Evolutionary conservation across 2,888 invertebrate genomes (phyloP), one percentile per base, ranked within the genome.

Genomic region (Phortica magna): DNA sequence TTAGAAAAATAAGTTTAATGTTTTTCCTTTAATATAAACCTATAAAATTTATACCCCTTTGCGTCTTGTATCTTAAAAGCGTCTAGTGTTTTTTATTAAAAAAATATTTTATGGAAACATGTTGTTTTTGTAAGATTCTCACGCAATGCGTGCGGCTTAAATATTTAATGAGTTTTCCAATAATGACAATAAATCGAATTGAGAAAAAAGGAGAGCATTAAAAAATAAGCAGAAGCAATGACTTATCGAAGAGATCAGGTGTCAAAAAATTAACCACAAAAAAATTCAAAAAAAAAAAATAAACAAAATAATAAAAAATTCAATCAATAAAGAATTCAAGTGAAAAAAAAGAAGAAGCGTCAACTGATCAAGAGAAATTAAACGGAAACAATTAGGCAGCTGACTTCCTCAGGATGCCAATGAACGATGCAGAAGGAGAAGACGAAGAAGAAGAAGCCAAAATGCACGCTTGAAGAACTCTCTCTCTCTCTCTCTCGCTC

Each of bases 311-410:
- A 31, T 53, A 78, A 73, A 57, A 65, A 75, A 67, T 48, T 48
- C 10, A n/a, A 53, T 61, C 48, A 41, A 39, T n/a, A 41, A 64
- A 43, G 31, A n/a, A 48, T 48, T 48, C 48, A 41, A 39, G n/a
- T 39, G 55, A 41, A 14, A 68, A 48, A 68, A 43, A 68, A 17
- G 77, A 77, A 76, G 76, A 77, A 83, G 71, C 77, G 77, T 74
- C 75, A 77, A 78, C 77, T 76, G 79, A 64, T 17, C 72, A 75
- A 78, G 48, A 14, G 43, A 71, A 84, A 79, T 73, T 84, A 84
- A 88, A 85, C 90, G 90, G 91, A 90, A 90, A 90, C 88, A 90
- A 90, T 90, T 90, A 90, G 87, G 83, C 90, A 90, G 90, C 89
- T 90, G 91, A 90, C 90, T 90, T 90, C 91, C 90, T 89, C 89